These are phyloP conservation scores for Distichodus sexfasciatus DNA, from an alignment of 2,797 vertebrate species.

Conservation along the genomic window DNA sequence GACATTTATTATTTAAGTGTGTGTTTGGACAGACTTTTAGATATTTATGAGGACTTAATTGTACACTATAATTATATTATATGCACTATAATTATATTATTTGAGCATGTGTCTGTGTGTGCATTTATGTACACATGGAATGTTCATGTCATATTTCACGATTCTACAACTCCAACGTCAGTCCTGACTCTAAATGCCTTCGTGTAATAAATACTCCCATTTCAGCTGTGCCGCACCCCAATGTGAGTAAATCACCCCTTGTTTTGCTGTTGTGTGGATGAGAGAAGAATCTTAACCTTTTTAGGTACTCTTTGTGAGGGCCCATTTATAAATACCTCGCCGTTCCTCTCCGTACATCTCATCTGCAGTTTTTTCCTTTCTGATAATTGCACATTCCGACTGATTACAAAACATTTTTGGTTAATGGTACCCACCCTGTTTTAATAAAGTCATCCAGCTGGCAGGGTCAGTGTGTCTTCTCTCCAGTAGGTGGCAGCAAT, in stretches of 20 bases:
- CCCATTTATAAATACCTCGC: slow-evolving; percentile 37
- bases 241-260: slow-evolving; percentile 36
- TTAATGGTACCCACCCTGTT: neutral
- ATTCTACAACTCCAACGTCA: neutral
- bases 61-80: no score
- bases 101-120: no score
- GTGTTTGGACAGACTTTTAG: no score
- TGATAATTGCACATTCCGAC: slow-evolving; percentile 20
- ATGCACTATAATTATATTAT: no score
- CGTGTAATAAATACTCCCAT: slow-evolving; percentile 40
- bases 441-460: neutral
- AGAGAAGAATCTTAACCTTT: slow-evolving; percentile 60
- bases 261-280: slow-evolving; percentile 20
- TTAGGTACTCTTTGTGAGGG: slow-evolving; percentile 55
- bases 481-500: slow-evolving; percentile 45
- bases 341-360: slow-evolving; percentile 39
- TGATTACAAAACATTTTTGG: neutral
- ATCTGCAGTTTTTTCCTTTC: slow-evolving; percentile 33
- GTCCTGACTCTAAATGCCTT: slow-evolving; percentile 3
- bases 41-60: no score
- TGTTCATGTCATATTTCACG: neutral
- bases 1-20: no score
- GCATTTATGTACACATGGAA: no score
- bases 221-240: slow-evolving; percentile 37
- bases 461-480: neutral